Evolutionary conservation across 2,888 invertebrate genomes (phyloP), one percentile per base, ranked within the genome.

Genomic region (Monopis laevigella): DNA sequence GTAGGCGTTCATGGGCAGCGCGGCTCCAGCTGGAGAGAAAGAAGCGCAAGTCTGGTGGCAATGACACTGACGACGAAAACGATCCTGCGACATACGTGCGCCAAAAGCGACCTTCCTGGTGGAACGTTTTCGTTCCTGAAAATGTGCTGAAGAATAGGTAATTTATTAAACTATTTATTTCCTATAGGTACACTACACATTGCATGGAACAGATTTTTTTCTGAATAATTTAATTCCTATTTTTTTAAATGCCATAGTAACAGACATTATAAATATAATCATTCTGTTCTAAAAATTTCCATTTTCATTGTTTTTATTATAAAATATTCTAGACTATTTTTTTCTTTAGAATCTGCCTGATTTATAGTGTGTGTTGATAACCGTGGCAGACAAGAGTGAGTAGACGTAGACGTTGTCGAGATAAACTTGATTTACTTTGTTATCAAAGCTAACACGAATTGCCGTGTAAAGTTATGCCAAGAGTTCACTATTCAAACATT

Each of bases 71-170:
- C 43, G 69, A 71, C 38, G 77, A 72, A 55, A 62, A 57, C 48
- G 77, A 77, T 46, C 61, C 61, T 51, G 80, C 63, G 50, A 65
- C 54, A 46, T 84, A 81, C 57, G 73, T 80, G 27, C 74, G 88
- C 18, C 87, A 90, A 65, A 92, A 92, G 64, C 82, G 92, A 46
- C 88, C 88, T 27, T 92, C 92, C 27, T 93, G 93, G 93, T 93
- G 93, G 93, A 92, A 92, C 65, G 90, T 92, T 48, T 92, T 93
- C 62, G 88, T 89, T 34, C 88, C 90, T 39, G 92, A 93, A 54
- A 88, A 87, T 57, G 84, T 85, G 82, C 81, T 84, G 45, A 86
- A 85, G 52, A 82, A 85, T 78, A 89, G 88, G 88, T 89, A 55
- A 59, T 13, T 21, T 21, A 7, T 21, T 21, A n/a, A 7, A 21